Percentiles rank a stretch among this genome's conserved stretches.
phyloP scores from a whole-genome alignment of 2,113 vertebrate genomes.

The Girardinichthys multiradiatus region DNA sequence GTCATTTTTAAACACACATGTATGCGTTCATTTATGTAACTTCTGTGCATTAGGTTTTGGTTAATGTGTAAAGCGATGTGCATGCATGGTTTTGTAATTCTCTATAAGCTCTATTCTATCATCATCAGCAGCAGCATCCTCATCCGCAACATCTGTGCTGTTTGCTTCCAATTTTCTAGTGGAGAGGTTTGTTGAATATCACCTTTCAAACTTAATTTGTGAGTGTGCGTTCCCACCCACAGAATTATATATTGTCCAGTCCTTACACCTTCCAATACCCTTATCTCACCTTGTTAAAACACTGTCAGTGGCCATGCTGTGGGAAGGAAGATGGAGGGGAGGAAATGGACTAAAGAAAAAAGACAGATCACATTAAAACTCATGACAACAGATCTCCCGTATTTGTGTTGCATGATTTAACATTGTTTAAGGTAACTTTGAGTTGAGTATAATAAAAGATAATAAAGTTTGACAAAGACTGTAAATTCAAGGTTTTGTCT shows the following conservation, averaged over 20 bases:
- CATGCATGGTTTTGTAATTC: constrained; percentile 46
- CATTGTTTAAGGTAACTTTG: neutral
- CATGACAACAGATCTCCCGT: no score
- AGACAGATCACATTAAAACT: no score
- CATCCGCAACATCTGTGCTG: constrained; percentile 54
- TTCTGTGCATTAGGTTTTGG: constrained; percentile 14
- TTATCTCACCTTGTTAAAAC: constrained; percentile 17
- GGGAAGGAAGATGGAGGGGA: no score
- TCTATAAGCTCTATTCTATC: constrained; percentile 43
- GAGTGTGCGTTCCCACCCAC: neutral
- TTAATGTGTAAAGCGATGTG: constrained; percentile 31
- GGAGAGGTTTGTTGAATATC: constrained; percentile 36
- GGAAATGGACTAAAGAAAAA: neutral
- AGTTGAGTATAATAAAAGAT: neutral
- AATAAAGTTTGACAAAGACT: neutral
- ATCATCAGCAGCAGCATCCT: constrained; percentile 21
- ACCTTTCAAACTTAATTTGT: constrained; percentile 1
- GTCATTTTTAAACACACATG: constrained; percentile 30
- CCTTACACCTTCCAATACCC: neutral
- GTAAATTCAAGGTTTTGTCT: neutral
- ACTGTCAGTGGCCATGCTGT: neutral
- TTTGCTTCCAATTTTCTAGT: constrained; percentile 30
- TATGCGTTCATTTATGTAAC: constrained; percentile 6
- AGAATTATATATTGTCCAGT: neutral
- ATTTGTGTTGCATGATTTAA: neutral